Conservation (phyloP, 2,888 invertebrate species). For the Drosophila infuscata region DNA sequence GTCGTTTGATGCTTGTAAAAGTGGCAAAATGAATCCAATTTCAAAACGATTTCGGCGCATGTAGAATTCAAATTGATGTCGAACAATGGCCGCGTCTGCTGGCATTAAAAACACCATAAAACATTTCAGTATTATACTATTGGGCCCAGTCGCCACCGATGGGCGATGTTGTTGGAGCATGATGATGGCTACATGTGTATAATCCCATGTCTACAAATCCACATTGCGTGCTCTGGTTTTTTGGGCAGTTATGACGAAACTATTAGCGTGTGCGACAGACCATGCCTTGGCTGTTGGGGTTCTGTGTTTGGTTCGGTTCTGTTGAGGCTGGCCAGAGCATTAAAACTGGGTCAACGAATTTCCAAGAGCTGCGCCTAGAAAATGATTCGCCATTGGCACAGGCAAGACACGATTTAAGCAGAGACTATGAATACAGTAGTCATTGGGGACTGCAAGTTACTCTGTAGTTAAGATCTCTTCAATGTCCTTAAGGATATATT, state of each 20-base stretch:
- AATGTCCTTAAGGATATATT: background rate
- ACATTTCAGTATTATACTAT: conserved; percentile 38
- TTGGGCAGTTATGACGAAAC: conserved; percentile 64
- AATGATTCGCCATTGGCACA: conserved; percentile 66
- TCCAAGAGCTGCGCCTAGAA: conserved; percentile 75
- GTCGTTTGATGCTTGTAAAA: conserved; percentile 41
- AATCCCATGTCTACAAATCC: conserved; percentile 50
- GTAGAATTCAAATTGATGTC: conserved; percentile 59
- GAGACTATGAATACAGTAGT: background rate
- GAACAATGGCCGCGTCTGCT: conserved; percentile 40
- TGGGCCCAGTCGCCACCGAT: conserved; percentile 24
- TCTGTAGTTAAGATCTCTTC: background rate
- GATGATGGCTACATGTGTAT: conserved; percentile 30
- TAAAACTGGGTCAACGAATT: conserved; percentile 75
- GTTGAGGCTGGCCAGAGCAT: conserved; percentile 35
- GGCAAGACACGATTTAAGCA: conserved; percentile 16
- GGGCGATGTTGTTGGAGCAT: conserved; percentile 23
- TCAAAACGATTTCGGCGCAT: conserved; percentile 55
- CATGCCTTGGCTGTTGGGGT: conserved; percentile 42
- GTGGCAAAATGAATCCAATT: conserved; percentile 60
- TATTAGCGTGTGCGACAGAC: conserved; percentile 70
- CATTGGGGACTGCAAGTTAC: background rate
- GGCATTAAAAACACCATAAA: conserved; percentile 46
- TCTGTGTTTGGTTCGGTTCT: conserved; percentile 23
- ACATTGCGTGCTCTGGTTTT: conserved; percentile 58